phyloP scores from a whole-genome alignment of 2,797 vertebrate species.

The Pachyuromys duprasi region DNA sequence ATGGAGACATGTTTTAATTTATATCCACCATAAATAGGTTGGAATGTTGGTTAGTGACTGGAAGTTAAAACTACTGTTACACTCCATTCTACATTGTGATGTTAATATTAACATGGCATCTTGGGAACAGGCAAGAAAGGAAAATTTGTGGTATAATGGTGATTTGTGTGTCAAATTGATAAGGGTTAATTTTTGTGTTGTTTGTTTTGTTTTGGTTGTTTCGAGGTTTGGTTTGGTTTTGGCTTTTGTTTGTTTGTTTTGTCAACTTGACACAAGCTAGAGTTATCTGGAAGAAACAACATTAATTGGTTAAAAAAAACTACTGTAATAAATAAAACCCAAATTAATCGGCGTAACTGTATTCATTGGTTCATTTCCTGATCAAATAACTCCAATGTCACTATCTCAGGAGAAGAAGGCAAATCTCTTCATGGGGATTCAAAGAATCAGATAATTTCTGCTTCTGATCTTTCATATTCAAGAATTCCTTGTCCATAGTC shows the following conservation, averaged over 20 bases:
- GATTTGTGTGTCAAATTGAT: too few species aligned
- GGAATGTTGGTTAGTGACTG: slow-evolving; percentile 2
- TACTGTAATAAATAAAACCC: not conserved
- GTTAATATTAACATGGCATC: too few species aligned
- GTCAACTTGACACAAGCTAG: too few species aligned
- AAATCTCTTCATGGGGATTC: not conserved
- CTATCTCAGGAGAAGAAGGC: not conserved
- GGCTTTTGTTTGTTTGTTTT: too few species aligned
- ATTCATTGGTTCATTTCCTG: not conserved
- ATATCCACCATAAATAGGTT: not conserved
- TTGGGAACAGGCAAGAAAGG: too few species aligned
- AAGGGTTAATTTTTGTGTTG: too few species aligned
- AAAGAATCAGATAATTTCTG: not conserved
- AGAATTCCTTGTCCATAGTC: not conserved
- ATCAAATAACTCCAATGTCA: not conserved
- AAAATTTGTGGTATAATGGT: too few species aligned
- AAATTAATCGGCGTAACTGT: not conserved
- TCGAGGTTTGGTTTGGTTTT: too few species aligned
- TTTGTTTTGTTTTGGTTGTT: too few species aligned
- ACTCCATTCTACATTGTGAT: not conserved
- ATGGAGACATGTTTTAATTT: not conserved
- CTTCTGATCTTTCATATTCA: not conserved
- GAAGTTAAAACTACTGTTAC: slow-evolving; percentile 32
- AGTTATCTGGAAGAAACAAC: too few species aligned
- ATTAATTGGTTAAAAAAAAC: too few species aligned